Base-by-base conservation (phyloP, 1,140 invertebrate genomes). In the Eufriesea mexicana region DNA sequence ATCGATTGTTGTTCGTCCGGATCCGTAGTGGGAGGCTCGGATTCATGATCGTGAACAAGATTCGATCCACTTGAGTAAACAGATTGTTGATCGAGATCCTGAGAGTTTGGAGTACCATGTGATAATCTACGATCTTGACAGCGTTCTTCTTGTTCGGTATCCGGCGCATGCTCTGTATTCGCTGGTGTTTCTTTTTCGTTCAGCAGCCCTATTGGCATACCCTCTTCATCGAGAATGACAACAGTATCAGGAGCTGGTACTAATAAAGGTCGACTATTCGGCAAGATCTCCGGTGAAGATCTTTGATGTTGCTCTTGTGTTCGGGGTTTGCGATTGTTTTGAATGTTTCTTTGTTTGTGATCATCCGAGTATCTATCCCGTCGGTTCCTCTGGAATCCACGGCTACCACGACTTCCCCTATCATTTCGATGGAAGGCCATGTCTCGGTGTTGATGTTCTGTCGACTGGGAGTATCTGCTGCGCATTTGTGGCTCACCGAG, bases 361-460 rank as follows among this genome's bases (percentile, higher is more conserved):
- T 92, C 91, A 4, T 93, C 93, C 0, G 77, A 81, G n/a, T 88
- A 93, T 61, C 91, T 84, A 18, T 92, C 90, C 23, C 92, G 84
- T 20, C 91, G 85, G 23, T 88, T 89, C 0, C 89, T 77, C 5
- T 80, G 81, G 70, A 89, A 91, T 6, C 92, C 91, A n/a, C 93
- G 89, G 42, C 91, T 88, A 47, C 88, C 78, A 0, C 93, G 86
- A 25, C 77, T 84, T 6, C 79, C 87, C 62, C 92, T 84, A 0
- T 93, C 92, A 45, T 90, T 92, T 51, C 93, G 86, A 42, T 91
- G 90, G 57, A 90, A 93, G 12, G 86, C 79, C 57, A 86, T 87
- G 54, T 93, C 92, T 42, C 92, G 82, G 72, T 91, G 91, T n/a
- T 88, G 84, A 66, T 92, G 91, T 47, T 93, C 91, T 12, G 28